These are phyloP conservation scores for Styela clava DNA, from an alignment of 23 tunicate species.

Conservation along the genomic window DNA sequence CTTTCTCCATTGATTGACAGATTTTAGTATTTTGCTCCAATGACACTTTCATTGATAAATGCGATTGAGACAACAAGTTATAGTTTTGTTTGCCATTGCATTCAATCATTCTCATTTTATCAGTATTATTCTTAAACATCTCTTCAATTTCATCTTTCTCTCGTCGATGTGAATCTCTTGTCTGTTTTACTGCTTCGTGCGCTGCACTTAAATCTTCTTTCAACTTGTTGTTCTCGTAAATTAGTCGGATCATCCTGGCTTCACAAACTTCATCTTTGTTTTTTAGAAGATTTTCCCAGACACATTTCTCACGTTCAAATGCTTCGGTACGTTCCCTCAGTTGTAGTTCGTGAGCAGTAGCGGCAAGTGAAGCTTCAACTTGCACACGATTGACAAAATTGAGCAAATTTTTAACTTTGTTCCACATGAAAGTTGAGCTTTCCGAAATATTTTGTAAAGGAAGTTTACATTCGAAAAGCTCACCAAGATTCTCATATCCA, in stretches of 20 bases:
- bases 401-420: conserved; percentile 2
- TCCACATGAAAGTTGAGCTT: no score
- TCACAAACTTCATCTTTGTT: background rate
- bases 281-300: background rate
- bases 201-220: background rate
- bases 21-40: no score
- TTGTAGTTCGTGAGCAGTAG: background rate
- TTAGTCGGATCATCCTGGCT: background rate
- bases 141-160: background rate
- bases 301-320: background rate
- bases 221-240: background rate
- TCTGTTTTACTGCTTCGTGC: background rate
- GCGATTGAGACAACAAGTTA: no score
- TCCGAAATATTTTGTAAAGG: background rate
- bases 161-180: background rate
- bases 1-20: no score
- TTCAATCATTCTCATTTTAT: background rate
- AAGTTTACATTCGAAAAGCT: background rate
- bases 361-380: background rate
- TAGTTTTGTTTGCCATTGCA: background rate
- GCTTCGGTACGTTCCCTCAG: background rate
- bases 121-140: background rate
- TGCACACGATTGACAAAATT: background rate
- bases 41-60: no score
- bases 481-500: background rate